These are phyloP conservation scores for Euphydryas editha DNA, from an alignment of 2,888 invertebrate species.

Conservation along the genomic window DNA sequence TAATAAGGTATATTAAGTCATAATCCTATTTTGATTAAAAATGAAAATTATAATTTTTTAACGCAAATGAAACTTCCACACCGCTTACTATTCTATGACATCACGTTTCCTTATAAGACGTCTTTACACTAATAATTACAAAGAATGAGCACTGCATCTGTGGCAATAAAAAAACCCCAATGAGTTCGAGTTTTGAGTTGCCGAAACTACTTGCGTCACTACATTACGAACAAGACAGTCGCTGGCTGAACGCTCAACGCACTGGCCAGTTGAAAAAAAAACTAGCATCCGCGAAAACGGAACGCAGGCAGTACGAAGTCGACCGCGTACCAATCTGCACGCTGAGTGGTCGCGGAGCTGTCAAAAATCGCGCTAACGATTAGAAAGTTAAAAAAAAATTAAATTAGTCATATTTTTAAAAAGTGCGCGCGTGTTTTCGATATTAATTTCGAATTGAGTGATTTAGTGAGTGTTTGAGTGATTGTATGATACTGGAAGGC, in stretches of 20 bases:
- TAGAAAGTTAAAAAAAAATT: constrained; percentile 64
- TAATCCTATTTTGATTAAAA: too few relatives aligned
- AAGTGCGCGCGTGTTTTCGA: constrained; percentile 59
- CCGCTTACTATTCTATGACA: background rate
- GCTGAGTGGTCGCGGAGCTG: constrained; percentile 53
- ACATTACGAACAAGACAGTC: constrained; percentile 42
- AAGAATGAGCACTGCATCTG: constrained; percentile 29
- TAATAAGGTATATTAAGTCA: too few relatives aligned
- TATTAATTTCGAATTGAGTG: constrained; percentile 3
- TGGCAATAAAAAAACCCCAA: constrained; percentile 56
- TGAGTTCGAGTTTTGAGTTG: constrained; percentile 54
- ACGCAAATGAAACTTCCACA: background rate
- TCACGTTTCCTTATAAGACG: background rate
- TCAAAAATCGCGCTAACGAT: constrained; percentile 54
- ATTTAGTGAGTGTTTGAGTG: constrained; percentile 67
- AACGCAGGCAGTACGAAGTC: constrained; percentile 61
- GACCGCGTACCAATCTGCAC: constrained; percentile 64
- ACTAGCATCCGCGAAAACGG: constrained; percentile 53
- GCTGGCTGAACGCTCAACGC: constrained; percentile 61
- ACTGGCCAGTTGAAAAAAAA: constrained; percentile 57
- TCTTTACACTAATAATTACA: constrained; percentile 25
- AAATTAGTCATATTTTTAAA: constrained; percentile 43
- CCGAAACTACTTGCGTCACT: constrained; percentile 78
- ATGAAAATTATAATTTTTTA: background rate
- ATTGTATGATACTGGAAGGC: constrained; percentile 65